phyloP scores from a whole-genome alignment of 2,113 vertebrate genomes.

The Ptyas mucosa region DNA sequence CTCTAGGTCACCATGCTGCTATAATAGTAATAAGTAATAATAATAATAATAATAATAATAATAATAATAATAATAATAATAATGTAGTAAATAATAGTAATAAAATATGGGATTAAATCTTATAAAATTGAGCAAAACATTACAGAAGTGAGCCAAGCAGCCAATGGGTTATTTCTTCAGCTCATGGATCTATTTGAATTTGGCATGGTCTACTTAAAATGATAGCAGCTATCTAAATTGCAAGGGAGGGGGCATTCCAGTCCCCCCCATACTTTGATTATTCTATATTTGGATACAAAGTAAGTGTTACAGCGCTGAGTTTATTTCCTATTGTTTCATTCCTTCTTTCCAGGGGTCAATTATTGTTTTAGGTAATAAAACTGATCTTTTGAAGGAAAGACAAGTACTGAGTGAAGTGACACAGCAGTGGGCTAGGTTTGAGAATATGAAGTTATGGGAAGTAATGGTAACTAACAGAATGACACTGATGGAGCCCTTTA shows the following conservation, averaged over 20 bases:
- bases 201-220: not conserved
- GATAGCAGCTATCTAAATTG: not conserved
- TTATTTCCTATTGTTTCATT: not conserved
- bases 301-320: not conserved
- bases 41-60: no score
- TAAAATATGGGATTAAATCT: no score
- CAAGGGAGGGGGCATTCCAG: not conserved
- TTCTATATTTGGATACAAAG: not conserved
- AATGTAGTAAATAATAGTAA: no score
- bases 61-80: no score
- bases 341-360: slow-evolving; percentile 76
- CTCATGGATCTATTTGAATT: not conserved
- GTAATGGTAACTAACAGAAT: slow-evolving; percentile 84
- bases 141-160: not conserved
- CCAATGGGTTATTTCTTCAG: no score
- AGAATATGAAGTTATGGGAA: slow-evolving; percentile 94
- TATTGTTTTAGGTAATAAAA: slow-evolving; percentile 90
- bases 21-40: no score
- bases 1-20: no score
- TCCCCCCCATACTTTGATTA: no score
- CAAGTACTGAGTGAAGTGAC: slow-evolving; percentile 86
- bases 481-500: slow-evolving; percentile 89
- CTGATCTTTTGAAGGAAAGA: slow-evolving; percentile 80
- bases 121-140: not conserved
- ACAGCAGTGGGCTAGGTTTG: slow-evolving; percentile 85